A percentile compares a stretch with the other conserved stretches of the same genome.
phyloP scores from a whole-genome alignment of 2,797 vertebrate genomes.

The Syncerus caffer region DNA sequence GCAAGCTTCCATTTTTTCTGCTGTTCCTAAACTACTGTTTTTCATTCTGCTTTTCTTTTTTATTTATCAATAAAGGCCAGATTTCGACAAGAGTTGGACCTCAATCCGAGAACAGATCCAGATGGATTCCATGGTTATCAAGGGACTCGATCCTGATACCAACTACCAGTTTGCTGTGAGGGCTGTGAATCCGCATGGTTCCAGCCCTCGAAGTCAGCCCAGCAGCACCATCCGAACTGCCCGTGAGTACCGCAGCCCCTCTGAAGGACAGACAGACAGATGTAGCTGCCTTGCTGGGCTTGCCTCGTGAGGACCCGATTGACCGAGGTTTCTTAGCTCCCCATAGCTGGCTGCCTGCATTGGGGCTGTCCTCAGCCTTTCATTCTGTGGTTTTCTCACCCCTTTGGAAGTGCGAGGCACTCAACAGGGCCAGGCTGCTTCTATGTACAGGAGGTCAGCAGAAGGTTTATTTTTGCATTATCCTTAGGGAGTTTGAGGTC shows the following conservation, averaged over 20 bases:
- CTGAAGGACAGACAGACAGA: background rate
- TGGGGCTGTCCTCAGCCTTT: background rate
- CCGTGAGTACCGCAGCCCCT: slow-evolving; percentile 83
- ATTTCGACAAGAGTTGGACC: slow-evolving; percentile 93
- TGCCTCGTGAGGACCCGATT: background rate
- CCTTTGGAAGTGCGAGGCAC: slow-evolving; percentile 45
- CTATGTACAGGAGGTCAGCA: slow-evolving; percentile 35
- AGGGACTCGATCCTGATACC: slow-evolving; percentile 90
- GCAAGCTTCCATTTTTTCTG: background rate
- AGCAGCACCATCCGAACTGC: slow-evolving; percentile 88
- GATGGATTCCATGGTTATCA: slow-evolving; percentile 94
- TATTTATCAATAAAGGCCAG: slow-evolving; percentile 86
- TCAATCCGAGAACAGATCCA: slow-evolving; percentile 91
- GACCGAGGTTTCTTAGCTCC: background rate
- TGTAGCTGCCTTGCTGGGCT: accelerated
- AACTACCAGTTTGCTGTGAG: slow-evolving; percentile 93
- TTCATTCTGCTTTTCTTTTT: slow-evolving; percentile 12
- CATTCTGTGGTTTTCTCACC: slow-evolving; percentile 32
- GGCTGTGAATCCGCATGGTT: slow-evolving; percentile 88
- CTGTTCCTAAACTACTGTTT: slow-evolving; percentile 24
- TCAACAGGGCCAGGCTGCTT: slow-evolving; percentile 2
- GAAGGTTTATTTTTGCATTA: slow-evolving; percentile 58
- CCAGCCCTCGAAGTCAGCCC: slow-evolving; percentile 87
- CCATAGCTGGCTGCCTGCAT: too few relatives aligned
- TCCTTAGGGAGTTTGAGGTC: slow-evolving; percentile 49